Evolutionary conservation across 2,113 vertebrate species (phyloP).

Genomic region (Protomyctophum bolini): DNA sequence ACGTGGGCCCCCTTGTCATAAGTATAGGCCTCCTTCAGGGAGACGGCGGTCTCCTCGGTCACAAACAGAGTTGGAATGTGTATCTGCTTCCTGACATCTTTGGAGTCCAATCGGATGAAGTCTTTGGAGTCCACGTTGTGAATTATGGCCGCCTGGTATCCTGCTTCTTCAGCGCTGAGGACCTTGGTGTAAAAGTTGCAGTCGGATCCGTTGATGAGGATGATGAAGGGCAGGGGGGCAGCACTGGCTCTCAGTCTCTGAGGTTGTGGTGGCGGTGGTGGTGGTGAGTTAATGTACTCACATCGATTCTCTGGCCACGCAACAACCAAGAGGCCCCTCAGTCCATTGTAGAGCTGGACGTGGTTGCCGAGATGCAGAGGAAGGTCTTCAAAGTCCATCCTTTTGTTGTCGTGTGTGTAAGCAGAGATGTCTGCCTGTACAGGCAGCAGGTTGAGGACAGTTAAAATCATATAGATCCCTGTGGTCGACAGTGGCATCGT

Average conservation of each 20-base stretch:
- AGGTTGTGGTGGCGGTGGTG: too few relatives aligned
- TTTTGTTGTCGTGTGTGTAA: constrained; percentile 83
- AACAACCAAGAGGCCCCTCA: constrained; percentile 70
- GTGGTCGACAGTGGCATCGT: constrained; percentile 81
- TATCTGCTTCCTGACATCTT: constrained; percentile 78
- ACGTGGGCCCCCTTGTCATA: constrained; percentile 79
- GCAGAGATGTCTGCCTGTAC: constrained; percentile 86
- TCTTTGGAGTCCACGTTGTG: too few relatives aligned
- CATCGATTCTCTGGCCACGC: too few relatives aligned
- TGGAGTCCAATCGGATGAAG: too few relatives aligned
- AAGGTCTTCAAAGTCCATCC: constrained; percentile 84
- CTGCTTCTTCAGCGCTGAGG: too few relatives aligned
- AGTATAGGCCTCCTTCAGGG: constrained; percentile 83
- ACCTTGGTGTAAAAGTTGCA: too few relatives aligned
- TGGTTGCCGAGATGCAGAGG: constrained; percentile 84
- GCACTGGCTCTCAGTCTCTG: too few relatives aligned
- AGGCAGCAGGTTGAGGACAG: constrained; percentile 81
- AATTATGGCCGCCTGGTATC: too few relatives aligned
- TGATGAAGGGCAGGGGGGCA: too few relatives aligned
- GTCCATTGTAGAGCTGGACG: constrained; percentile 82
- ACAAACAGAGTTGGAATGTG: constrained; percentile 88
- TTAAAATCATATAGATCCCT: constrained; percentile 83
- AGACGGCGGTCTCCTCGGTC: constrained; percentile 82
- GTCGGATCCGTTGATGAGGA: too few relatives aligned
- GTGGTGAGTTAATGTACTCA: too few relatives aligned